Base-by-base conservation (phyloP, 2,113 vertebrate species). In the Ariopsis seemanni region DNA sequence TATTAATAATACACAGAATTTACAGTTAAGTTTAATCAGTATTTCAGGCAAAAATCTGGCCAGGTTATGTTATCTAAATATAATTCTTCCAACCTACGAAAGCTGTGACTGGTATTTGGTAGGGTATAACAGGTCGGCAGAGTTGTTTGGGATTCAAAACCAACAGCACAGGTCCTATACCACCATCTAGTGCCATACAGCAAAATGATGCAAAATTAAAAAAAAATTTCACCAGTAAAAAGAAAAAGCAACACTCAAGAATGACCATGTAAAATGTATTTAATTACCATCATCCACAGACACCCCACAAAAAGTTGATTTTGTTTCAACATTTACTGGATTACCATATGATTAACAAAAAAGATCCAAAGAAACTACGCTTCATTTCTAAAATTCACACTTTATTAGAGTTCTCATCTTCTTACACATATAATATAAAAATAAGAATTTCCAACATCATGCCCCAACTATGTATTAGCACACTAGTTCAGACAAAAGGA, bases 381-480 rank as follows among this genome's bases (percentile, higher is more conserved):
- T 10, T 12, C 1, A 62, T 15, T 62, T 77, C n/a, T 78, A 63
- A 80, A 80, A 86, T 86, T 78, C 48, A 69, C 63, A 85, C 63
- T 85, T 78, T 85, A 88, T 85, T 85, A 71, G 27, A 72, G 52
- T 58, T 85, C n/a, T 72, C 58, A 42, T 60, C 42, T 30, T 71
- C 67, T 81, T 88, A 88, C 83, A 79, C 72, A 42, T 58, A 71
- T 55, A 85, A 85, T 85, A 34, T 82, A 85, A 88, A 88, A 88
- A 82, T 85, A 85, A 11, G 71, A 30, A 15, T 53, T 82, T 81
- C 77, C 63, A 88, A 63, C 50, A 20, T 71, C 55, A 87, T 71
- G 79, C 53, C 34, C 83, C 50, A 67, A 67, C n/a, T 80, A 62
- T 62, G 12, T 71, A 18, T 67, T 18, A 86, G 85, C 60, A 69